A percentile compares a stretch with the other conserved stretches of the same genome.
These are phyloP conservation scores for Synergus umbraculus DNA, from an alignment of 2,888 invertebrate species.

Conservation along the genomic window DNA sequence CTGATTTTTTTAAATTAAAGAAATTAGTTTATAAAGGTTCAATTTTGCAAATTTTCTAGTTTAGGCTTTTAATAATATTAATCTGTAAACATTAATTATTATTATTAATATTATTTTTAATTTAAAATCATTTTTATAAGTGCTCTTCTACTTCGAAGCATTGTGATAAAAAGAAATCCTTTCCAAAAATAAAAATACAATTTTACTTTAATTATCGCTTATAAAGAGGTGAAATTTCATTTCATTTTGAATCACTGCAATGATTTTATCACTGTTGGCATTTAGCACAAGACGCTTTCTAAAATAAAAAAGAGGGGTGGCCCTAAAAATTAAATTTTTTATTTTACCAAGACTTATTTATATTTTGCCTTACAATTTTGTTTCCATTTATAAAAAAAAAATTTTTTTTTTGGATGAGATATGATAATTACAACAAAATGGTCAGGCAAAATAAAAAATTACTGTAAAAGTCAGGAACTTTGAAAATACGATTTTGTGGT, in stretches of 20 bases:
- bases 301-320: background rate
- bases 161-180: background rate
- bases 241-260: background rate
- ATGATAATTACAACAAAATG: background rate
- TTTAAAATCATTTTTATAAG: background rate
- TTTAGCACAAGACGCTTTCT: conserved; percentile 17
- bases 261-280: background rate
- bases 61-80: background rate
- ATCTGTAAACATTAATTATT: background rate
- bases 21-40: too few relatives aligned
- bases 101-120: background rate
- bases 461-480: background rate
- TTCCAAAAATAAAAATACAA: background rate
- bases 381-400: background rate
- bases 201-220: background rate
- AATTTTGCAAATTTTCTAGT: background rate
- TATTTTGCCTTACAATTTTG: background rate
- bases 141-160: background rate
- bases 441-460: background rate
- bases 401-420: background rate
- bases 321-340: background rate
- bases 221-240: background rate
- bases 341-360: background rate
- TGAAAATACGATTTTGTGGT: background rate
- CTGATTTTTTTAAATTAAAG: background rate